Evolutionary conservation across 1,140 invertebrate species (phyloP).

Genomic region (Lasaia peninsularis): DNA sequence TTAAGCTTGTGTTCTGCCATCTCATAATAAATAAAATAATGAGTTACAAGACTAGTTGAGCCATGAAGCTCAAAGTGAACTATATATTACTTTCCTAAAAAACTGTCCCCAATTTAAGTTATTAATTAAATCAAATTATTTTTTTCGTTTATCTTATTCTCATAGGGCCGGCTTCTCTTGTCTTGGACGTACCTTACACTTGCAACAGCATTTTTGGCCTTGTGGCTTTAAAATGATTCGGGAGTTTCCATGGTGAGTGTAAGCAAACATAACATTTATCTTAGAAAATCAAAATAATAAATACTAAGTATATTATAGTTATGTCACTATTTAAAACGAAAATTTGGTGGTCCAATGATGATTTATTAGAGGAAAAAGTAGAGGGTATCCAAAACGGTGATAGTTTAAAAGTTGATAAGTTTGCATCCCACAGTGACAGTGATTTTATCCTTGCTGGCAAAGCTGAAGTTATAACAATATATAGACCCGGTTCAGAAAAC

Average conservation of each 20-base stretch:
- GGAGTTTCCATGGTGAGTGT: not conserved
- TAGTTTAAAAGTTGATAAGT: slow-evolving; percentile 62
- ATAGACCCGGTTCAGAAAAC: slow-evolving; percentile 44
- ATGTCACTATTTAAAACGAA: slow-evolving; percentile 67
- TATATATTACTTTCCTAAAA: too few relatives aligned
- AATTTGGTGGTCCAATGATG: slow-evolving; percentile 62
- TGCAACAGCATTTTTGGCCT: too few relatives aligned
- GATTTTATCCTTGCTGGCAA: slow-evolving; percentile 56
- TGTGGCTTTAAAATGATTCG: not conserved
- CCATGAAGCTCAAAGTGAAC: too few relatives aligned
- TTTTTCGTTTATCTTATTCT: too few relatives aligned
- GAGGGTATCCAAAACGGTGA: slow-evolving; percentile 41
- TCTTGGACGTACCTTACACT: too few relatives aligned
- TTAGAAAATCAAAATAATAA: not conserved
- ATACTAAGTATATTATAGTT: not conserved
- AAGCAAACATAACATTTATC: not conserved
- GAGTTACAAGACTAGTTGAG: too few relatives aligned
- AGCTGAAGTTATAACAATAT: slow-evolving; percentile 48
- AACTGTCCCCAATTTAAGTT: too few relatives aligned
- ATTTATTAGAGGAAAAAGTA: slow-evolving; percentile 36
- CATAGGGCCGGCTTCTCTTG: too few relatives aligned
- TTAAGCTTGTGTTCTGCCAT: too few relatives aligned
- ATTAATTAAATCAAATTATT: too few relatives aligned
- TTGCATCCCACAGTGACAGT: slow-evolving; percentile 53
- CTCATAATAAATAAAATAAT: too few relatives aligned